Base-by-base conservation (phyloP, 2,888 invertebrate genomes). In the Stomorhina lunata region DNA sequence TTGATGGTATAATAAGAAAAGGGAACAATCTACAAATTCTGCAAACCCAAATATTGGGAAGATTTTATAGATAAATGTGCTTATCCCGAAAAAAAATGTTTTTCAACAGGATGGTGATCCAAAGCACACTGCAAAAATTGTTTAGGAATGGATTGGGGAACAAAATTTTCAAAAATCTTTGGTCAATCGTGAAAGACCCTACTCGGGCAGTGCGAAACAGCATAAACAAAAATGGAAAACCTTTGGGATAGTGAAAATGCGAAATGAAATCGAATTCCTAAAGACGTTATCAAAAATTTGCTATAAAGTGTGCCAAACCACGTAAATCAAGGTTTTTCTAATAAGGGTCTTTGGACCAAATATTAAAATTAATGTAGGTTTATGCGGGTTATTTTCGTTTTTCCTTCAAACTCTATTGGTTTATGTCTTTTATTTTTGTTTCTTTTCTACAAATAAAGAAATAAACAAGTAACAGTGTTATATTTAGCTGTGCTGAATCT, bases 231-330 rank as follows among this genome's bases (percentile, higher is more conserved):
- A 43, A 9, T 66, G 22, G 32, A 53, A 5, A 45, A 75, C 10
- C 29, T 65, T 10, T 75, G 50, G 61, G 20, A 45, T 6, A 50
- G 50, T 20, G 40, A 53, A 15, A 20, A 40, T 4, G n/a, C 5
- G 48, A 45, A 65, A 22, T 65, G 65, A 55, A 20, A 53, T 17
- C 34, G n/a, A 27, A 65, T 75, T 22, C 45, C 75, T 4, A 34
- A 12, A 25, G 59, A 77, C 59, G 43, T 63, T 40, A 65, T 57
- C n/a, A 29, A 59, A 12, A 77, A 68, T 32, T 66, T 76, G 57
- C 59, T 77, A 27, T 48, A 59, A 50, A 68, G 61, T 27, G 50
- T 68, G 68, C 76, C 65, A 43, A 76, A 57, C 2, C 48, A 59
- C 9, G 22, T 59, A 45, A 48, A 76, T 50, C 32, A 40, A 9